phyloP scores from a whole-genome alignment of 1,140 invertebrate species.

The Papilio helenus region DNA sequence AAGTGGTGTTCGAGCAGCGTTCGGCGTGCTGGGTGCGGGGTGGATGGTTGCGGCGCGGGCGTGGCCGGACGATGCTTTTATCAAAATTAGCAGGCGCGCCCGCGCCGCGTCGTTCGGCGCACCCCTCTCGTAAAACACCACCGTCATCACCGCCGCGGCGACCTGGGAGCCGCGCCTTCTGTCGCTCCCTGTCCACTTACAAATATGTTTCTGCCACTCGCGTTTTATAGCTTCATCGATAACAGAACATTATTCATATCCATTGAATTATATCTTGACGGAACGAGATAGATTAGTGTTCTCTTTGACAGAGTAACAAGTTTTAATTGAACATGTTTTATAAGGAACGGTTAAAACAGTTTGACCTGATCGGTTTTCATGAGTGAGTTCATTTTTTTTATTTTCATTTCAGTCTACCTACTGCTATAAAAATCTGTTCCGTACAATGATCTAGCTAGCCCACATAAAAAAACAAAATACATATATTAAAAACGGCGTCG shows the following conservation, averaged over 20 bases:
- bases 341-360: neutral
- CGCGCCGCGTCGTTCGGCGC: slow-evolving; percentile 57
- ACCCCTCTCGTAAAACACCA: slow-evolving; percentile 78
- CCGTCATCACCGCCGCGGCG: slow-evolving; percentile 68
- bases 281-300: neutral
- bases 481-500: slow-evolving; percentile 38
- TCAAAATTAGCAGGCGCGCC: slow-evolving; percentile 80
- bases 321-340: neutral
- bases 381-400: neutral
- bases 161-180: slow-evolving; percentile 71
- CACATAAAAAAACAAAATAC: neutral
- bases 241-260: neutral
- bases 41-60: slow-evolving; percentile 52
- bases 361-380: neutral
- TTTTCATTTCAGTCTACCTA: neutral
- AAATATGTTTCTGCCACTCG: slow-evolving; percentile 39
- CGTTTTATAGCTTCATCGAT: slow-evolving; percentile 26
- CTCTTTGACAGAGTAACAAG: neutral
- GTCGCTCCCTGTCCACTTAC: slow-evolving; percentile 65
- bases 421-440: neutral
- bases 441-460: neutral
- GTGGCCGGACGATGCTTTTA: slow-evolving; percentile 78
- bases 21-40: neutral
- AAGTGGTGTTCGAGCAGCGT: slow-evolving; percentile 18
- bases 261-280: neutral